Conservation (phyloP, 1,140 invertebrate genomes). For the Diprion similis region DNA sequence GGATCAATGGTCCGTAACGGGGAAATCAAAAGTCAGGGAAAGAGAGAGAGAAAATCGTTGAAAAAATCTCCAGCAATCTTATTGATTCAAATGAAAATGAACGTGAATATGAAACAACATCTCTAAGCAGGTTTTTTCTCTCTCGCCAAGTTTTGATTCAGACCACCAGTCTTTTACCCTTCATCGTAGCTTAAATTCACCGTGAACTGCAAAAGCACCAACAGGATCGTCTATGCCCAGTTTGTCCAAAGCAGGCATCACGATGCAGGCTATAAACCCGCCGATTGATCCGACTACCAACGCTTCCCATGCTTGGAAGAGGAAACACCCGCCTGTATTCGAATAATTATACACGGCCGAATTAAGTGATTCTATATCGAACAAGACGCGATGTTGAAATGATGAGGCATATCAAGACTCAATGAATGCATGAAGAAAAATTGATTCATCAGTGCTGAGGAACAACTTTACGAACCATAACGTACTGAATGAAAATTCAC, state of each 20-base stretch:
- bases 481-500: constrained; percentile 50
- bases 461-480: constrained; percentile 1
- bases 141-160: too few species aligned
- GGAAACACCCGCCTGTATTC: constrained; percentile 81
- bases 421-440: not conserved
- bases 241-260: constrained; percentile 77
- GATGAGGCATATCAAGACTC: too few species aligned
- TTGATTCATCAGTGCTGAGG: not conserved
- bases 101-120: too few species aligned
- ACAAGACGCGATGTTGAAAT: too few species aligned
- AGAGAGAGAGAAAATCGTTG: constrained; percentile 15
- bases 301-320: constrained; percentile 87
- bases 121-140: too few species aligned
- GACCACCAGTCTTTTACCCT: too few species aligned
- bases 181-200: constrained; percentile 45
- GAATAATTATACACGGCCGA: not conserved
- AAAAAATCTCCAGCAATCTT: not conserved
- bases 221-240: constrained; percentile 90
- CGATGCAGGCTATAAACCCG: constrained; percentile 72
- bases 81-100: too few species aligned
- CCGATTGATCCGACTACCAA: constrained; percentile 84
- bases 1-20: too few species aligned
- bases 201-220: constrained; percentile 88
- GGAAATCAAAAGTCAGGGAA: not conserved
- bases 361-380: not conserved